Evolutionary conservation across 2,888 invertebrate species (phyloP).

Genomic region (Drosophila maculinotata): DNA sequence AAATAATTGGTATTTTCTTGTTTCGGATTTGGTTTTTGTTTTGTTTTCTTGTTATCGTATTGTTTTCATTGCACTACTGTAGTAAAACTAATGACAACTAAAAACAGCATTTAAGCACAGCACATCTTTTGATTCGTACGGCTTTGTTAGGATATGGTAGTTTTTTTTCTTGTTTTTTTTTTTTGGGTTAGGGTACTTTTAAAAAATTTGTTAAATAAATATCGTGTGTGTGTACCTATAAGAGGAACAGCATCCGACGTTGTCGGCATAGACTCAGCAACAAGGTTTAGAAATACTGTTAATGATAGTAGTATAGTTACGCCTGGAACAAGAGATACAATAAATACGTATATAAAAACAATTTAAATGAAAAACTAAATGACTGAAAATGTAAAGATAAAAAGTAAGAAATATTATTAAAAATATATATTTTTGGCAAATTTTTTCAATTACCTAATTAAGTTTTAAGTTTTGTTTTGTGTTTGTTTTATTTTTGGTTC

Average conservation of each 20-base stretch:
- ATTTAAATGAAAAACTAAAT: slow-evolving; percentile 71
- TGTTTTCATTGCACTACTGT: slow-evolving; percentile 75
- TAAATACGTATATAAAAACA: slow-evolving; percentile 77
- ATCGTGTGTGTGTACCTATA: slow-evolving; percentile 88
- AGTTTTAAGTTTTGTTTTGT: slow-evolving; percentile 35
- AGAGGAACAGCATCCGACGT: slow-evolving; percentile 93
- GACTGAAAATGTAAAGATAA: slow-evolving; percentile 65
- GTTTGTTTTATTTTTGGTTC: slow-evolving; percentile 15
- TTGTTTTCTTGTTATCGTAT: slow-evolving; percentile 30
- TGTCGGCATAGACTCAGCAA: slow-evolving; percentile 98
- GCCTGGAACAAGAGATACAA: slow-evolving; percentile 88
- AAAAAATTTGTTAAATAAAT: slow-evolving; percentile 48
- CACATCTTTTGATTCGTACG: slow-evolving; percentile 46
- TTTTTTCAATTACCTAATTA: slow-evolving; percentile 44
- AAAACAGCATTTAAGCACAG: slow-evolving; percentile 72
- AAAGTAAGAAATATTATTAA: slow-evolving; percentile 61
- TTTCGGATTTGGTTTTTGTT: slow-evolving; percentile 47
- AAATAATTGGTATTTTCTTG: slow-evolving; percentile 78
- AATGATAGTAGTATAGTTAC: slow-evolving; percentile 98
- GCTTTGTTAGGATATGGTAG: slow-evolving; percentile 11
- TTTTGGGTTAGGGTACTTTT: slow-evolving; percentile 14
- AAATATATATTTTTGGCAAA: slow-evolving; percentile 28
- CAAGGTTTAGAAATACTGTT: slow-evolving; percentile 99
- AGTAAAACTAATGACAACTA: slow-evolving; percentile 79
- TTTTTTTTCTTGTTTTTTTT: slow-evolving; percentile 21